Evolutionary conservation across 92 coral and sea anemone species (phyloP).

Genomic region (Palythoa grandiflora): DNA sequence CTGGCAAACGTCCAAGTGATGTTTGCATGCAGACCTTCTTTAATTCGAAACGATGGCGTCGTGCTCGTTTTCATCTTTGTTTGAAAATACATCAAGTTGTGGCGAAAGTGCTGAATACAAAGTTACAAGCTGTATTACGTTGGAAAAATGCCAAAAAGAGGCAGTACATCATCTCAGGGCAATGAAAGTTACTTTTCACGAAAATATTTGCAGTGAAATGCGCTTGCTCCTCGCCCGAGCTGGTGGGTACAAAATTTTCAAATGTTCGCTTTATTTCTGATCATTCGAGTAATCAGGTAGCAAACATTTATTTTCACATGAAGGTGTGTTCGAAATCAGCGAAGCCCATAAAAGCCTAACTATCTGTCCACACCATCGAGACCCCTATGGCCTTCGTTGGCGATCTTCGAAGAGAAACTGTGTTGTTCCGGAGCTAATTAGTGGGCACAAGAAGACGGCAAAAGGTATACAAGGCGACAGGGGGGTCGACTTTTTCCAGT

Average conservation of each 20-base stretch:
- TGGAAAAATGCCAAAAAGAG: constrained; percentile 3
- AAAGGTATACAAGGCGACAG: background rate
- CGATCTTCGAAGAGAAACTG: constrained; percentile 37
- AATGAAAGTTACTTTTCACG: constrained; percentile 11
- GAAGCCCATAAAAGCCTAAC: constrained; percentile 1
- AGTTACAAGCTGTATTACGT: constrained; percentile 3
- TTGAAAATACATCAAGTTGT: constrained; percentile 5
- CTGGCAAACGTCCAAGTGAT: background rate
- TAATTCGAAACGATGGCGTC: constrained; percentile 8
- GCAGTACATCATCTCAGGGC: constrained; percentile 1
- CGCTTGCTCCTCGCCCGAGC: constrained; percentile 22
- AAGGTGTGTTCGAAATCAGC: constrained; percentile 9
- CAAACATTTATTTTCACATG: background rate
- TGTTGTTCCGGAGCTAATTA: constrained; percentile 5
- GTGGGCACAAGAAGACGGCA: constrained; percentile 15
- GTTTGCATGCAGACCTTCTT: background rate
- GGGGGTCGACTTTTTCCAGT: constrained; percentile 10
- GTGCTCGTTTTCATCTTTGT: background rate
- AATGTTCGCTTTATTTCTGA: background rate
- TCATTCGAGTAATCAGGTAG: background rate
- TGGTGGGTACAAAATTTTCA: constrained; percentile 9
- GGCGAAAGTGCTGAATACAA: constrained; percentile 7
- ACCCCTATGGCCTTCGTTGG: constrained; percentile 43
- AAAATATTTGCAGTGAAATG: constrained; percentile 20
- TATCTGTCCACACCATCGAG: constrained; percentile 39